Base-by-base conservation (phyloP, 2,797 vertebrate species). In the Leptodactylus fallax region DNA sequence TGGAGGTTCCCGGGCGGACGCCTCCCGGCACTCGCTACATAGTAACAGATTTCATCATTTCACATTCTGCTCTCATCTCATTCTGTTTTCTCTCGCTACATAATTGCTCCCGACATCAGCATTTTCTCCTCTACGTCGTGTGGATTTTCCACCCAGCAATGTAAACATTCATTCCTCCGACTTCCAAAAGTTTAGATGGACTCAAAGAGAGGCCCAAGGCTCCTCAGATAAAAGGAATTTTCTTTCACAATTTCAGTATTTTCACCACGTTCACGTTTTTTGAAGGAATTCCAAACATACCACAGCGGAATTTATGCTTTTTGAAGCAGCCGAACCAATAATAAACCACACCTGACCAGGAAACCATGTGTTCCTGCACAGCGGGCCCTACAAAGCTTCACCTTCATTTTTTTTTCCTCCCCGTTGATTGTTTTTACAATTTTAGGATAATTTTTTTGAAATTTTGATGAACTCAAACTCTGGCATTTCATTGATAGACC, bases 251-350 rank as follows among this genome's bases (percentile, higher is more conserved):
- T 53, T 84, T 79, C 65, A 61, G 25, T 74, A 74, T 58, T 61
- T 88, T 88, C 81, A 77, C 81, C 74, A 21, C 81, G 36, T 79
- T 65, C 67, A 55, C 60, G 12, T 83, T 78, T 83, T 36, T 36
- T 58, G 51, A 78, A 79, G 87, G 81, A 88, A 88, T 88, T 88
- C 87, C 87, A 83, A 69, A 84, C 87, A 88, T 88, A 17, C 87
- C 87, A 71, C 8, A 14, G 81, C n/a, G 69, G 87, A 88, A 88
- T 88, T 79, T 83, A 83, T 88, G 51, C 58, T 77, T 74, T 80
- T 58, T 77, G 25, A 23, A 83, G 49, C 63, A 19, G 74, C 81
- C 87, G 16, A 69, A 65, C 60, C 61, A 88, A 88, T 83, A 84
- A 71, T 61, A 81, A 56, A 77, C 58, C 69, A 17, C 87, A 88